Evolutionary conservation across 2,797 vertebrate species (phyloP).

Genomic region (Myoxocephalus aenaeus): DNA sequence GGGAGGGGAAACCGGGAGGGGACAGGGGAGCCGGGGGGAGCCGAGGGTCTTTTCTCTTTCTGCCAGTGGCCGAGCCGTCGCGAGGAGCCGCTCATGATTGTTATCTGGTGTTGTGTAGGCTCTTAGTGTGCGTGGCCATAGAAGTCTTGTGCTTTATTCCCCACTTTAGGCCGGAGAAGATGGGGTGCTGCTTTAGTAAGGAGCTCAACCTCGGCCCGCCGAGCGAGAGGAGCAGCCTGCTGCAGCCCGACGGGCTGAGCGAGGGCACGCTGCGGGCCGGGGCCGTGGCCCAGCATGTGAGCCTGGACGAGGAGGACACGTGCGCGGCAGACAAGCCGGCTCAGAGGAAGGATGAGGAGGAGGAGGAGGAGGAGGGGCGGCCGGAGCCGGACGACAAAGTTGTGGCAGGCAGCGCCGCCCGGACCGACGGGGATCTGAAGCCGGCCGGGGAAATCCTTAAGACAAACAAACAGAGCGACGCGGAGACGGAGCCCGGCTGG

Average conservation of each 20-base stretch:
- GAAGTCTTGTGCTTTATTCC: slow-evolving; percentile 56
- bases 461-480: slow-evolving; percentile 39
- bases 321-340: background rate
- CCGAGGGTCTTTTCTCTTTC: slow-evolving; percentile 67
- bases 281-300: slow-evolving; percentile 66
- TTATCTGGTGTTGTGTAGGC: slow-evolving; percentile 54
- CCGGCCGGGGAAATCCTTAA: slow-evolving; percentile 56
- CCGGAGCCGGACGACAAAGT: slow-evolving; percentile 23
- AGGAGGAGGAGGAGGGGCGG: slow-evolving; percentile 21
- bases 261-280: slow-evolving; percentile 54
- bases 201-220: slow-evolving; percentile 70
- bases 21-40: slow-evolving; percentile 44
- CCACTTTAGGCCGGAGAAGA: slow-evolving; percentile 61
- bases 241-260: slow-evolving; percentile 61
- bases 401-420: slow-evolving; percentile 11
- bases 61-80: slow-evolving; percentile 56
- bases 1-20: slow-evolving; percentile 61
- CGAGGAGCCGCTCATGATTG: slow-evolving; percentile 63
- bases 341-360: slow-evolving; percentile 37
- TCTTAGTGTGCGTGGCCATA: slow-evolving; percentile 43
- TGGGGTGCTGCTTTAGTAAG: slow-evolving; percentile 87
- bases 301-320: slow-evolving; percentile 48
- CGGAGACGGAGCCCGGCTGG: slow-evolving; percentile 21
- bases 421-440: slow-evolving; percentile 22
- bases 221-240: slow-evolving; percentile 78